phyloP scores from a whole-genome alignment of 2,888 invertebrate genomes.

The Pammene fasciana region DNA sequence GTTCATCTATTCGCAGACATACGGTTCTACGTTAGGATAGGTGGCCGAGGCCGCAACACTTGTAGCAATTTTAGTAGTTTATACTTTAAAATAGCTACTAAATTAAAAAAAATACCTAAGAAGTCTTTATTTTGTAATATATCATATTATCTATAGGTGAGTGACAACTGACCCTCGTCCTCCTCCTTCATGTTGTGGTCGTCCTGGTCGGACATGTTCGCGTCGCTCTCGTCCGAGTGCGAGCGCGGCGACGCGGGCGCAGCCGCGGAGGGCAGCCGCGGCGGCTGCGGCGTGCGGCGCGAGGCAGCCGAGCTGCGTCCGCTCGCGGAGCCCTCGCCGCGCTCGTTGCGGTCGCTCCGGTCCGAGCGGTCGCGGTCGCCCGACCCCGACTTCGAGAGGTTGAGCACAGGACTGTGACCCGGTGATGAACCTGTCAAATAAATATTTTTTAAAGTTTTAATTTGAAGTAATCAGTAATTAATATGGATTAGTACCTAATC shows the following conservation, averaged over 20 bases:
- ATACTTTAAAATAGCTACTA: no score
- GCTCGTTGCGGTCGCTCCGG: constrained; percentile 83
- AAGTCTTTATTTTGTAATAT: no score
- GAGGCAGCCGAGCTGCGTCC: constrained; percentile 83
- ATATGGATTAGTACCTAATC: no score
- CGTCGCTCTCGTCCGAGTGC: constrained; percentile 91
- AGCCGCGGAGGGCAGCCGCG: constrained; percentile 78
- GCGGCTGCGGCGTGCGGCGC: constrained; percentile 85
- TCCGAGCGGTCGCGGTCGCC: constrained; percentile 87
- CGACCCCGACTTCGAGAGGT: constrained; percentile 94
- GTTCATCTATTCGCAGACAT: not conserved
- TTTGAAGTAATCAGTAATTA: no score
- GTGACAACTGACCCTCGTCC: constrained; percentile 86
- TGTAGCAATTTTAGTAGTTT: no score
- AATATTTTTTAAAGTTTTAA: not conserved
- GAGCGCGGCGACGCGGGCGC: constrained; percentile 87
- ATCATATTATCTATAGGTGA: not conserved
- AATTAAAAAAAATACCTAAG: no score
- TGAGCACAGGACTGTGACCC: constrained; percentile 95
- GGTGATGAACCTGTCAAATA: constrained; percentile 88
- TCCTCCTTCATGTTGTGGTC: constrained; percentile 93
- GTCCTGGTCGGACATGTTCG: constrained; percentile 93
- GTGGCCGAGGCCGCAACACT: no score
- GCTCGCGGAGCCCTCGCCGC: constrained; percentile 78
- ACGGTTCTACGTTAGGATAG: not conserved